Evolutionary conservation across 2,113 vertebrate genomes (phyloP).

Genomic region (Amphiprion percula): DNA sequence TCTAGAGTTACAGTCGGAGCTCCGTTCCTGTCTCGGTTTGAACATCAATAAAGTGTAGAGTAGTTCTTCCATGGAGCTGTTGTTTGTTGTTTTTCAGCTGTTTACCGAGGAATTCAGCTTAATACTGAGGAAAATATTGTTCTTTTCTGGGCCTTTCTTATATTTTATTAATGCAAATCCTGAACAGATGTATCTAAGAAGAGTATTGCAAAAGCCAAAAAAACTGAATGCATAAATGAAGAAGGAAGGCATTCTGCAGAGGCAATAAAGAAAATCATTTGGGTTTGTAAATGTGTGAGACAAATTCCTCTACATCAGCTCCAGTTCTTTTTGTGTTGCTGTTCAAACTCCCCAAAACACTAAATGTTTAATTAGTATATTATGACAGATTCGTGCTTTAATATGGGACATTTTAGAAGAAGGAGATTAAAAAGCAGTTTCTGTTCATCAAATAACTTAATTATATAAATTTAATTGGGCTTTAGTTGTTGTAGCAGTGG

Average conservation of each 20-base stretch:
- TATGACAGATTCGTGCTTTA: slow-evolving; percentile 23
- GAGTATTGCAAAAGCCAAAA: neutral
- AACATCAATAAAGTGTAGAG: slow-evolving; percentile 63
- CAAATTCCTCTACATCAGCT: slow-evolving; percentile 1
- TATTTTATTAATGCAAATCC: slow-evolving; percentile 16
- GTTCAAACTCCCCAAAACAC: slow-evolving; percentile 25
- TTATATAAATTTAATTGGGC: slow-evolving; percentile 45
- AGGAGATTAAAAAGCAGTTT: slow-evolving; percentile 34
- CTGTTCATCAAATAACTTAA: slow-evolving; percentile 55
- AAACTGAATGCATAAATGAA: neutral
- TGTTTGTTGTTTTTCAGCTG: neutral
- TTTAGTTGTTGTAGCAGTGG: slow-evolving; percentile 20
- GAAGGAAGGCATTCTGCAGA: neutral
- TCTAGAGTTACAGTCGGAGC: slow-evolving; percentile 73
- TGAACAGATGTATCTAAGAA: neutral
- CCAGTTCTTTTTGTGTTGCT: slow-evolving; percentile 12
- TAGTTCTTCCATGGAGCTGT: slow-evolving; percentile 36
- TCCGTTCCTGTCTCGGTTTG: slow-evolving; percentile 58
- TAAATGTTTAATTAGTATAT: slow-evolving; percentile 21
- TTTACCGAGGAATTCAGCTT: slow-evolving; percentile 3
- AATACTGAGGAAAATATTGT: neutral
- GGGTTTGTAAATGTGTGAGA: slow-evolving; percentile 6
- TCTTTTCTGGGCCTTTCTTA: neutral
- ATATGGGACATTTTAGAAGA: slow-evolving; percentile 24
- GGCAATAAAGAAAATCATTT: slow-evolving; percentile 7